Base-by-base conservation (phyloP, 2,797 vertebrate species). In the Anabacerthia variegaticeps region DNA sequence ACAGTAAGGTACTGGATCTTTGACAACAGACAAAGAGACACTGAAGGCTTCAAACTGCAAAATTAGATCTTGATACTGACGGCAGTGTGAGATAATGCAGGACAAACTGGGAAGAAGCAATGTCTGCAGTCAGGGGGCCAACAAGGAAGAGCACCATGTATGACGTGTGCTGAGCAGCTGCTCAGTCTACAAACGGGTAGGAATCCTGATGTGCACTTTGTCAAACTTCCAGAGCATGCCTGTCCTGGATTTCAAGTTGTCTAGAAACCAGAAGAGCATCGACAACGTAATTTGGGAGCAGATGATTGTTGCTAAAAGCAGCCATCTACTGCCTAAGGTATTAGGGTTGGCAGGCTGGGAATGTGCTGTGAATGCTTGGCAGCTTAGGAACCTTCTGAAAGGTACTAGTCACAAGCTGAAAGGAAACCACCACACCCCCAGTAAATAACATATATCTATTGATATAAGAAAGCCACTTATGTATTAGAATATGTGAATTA, bases 281-380 rank as follows among this genome's bases (percentile, higher is more conserved):
- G 78, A 71, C 68, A 89, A 80, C 62, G 41, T 34, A 49, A 85
- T 49, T 59, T 80, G 89, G 91, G 85, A 88, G 78, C 67, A 85
- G 75, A 71, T 19, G 49, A 44, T 48, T 52, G 63, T 44, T 89
- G 75, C 82, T 94, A 68, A 95, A 93, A 92, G 78, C 69, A 85
- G 78, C 39, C 20, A 15, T 62, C 55, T 37, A 76, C 67, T 85
- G 88, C 56, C 86, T 43, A 36, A 61, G 41, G 78, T 83, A 67
- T 46, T 49, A 49, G 49, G 24, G 34, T 26, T 85, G 72, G 71
- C 85, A 91, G 52, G 32, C 65, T 58, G 62, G 74, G 62, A 89
- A 73, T 8, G 1, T 34, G 24, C 34, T 68, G 69, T 54, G 62
- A 59, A 2, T n/a, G 51, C 52, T 59, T 83, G 83, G 88, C 66